phyloP scores from a whole-genome alignment of 1,140 invertebrate species.

The Conopomorpha cramerella region DNA sequence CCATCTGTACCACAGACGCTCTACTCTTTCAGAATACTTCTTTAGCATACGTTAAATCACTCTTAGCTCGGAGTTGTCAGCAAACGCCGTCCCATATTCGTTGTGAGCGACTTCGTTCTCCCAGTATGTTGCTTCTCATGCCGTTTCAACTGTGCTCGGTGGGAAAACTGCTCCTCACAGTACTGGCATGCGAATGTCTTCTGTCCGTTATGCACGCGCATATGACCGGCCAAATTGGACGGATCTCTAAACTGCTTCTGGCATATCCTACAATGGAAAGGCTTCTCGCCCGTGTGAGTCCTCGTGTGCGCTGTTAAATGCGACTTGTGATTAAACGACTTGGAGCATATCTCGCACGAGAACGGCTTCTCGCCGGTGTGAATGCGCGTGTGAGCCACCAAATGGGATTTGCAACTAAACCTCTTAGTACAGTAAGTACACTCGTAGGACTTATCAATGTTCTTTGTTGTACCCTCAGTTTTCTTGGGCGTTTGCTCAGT shows the following conservation, averaged over 20 bases:
- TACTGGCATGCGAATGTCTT: conserved; percentile 69
- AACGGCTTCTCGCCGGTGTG: conserved; percentile 68
- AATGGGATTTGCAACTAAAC: background rate
- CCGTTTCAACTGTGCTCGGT: conserved; percentile 61
- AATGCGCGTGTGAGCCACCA: conserved; percentile 63
- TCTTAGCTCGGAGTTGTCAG: background rate
- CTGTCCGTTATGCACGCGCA: conserved; percentile 75
- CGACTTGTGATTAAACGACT: conserved; percentile 65
- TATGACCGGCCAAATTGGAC: conserved; percentile 64
- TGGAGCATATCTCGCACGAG: conserved; percentile 68
- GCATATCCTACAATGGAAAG: conserved; percentile 66
- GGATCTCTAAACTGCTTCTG: conserved; percentile 65
- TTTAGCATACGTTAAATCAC: background rate
- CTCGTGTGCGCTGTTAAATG: conserved; percentile 63
- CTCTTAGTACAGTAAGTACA: background rate
- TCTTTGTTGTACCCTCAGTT: background rate
- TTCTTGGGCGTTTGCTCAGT: background rate
- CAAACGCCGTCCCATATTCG: conserved; percentile 55
- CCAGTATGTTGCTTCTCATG: conserved; percentile 73
- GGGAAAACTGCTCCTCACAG: conserved; percentile 70
- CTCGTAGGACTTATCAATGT: background rate
- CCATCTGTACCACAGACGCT: too few species aligned
- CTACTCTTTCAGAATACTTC: too few species aligned
- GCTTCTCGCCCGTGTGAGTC: conserved; percentile 67
- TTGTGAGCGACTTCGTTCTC: conserved; percentile 73